phyloP scores from a whole-genome alignment of 2,888 invertebrate species.

The Drosophila seclusa region DNA sequence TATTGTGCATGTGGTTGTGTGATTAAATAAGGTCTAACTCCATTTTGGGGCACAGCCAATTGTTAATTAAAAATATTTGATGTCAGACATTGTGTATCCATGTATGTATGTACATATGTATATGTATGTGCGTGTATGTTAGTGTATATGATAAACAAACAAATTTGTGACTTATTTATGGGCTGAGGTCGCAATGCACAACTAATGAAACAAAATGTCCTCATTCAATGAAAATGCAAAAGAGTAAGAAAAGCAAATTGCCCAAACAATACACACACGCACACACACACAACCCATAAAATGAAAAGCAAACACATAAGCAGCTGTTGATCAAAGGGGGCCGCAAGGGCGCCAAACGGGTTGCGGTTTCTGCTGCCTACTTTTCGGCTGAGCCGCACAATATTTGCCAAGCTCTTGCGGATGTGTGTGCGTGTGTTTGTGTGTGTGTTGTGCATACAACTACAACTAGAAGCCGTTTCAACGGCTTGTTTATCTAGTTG shows the following conservation, averaged over 20 bases:
- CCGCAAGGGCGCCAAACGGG: neutral
- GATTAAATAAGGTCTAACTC: slow-evolving; percentile 46
- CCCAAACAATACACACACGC: slow-evolving; percentile 22
- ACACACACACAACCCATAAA: slow-evolving; percentile 46
- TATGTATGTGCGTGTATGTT: slow-evolving; percentile 4
- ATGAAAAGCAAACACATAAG: slow-evolving; percentile 65
- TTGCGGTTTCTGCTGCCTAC: slow-evolving; percentile 56
- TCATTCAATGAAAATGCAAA: slow-evolving; percentile 40
- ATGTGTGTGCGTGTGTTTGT: slow-evolving; percentile 1
- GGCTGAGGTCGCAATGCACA: slow-evolving; percentile 29
- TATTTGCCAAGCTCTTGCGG: slow-evolving; percentile 31
- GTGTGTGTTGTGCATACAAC: slow-evolving; percentile 14
- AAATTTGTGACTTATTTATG: slow-evolving; percentile 51
- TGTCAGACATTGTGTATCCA: slow-evolving; percentile 23
- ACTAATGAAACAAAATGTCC: slow-evolving; percentile 46
- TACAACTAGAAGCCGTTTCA: slow-evolving; percentile 57
- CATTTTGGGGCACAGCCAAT: slow-evolving; percentile 48
- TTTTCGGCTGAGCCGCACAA: slow-evolving; percentile 55
- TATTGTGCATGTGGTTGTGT: slow-evolving; percentile 15
- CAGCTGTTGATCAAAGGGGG: slow-evolving; percentile 53
- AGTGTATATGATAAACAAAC: slow-evolving; percentile 19
- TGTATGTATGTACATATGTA: neutral
- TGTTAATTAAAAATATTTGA: slow-evolving; percentile 71
- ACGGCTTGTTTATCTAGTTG: slow-evolving; percentile 75
- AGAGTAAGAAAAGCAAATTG: slow-evolving; percentile 36